Conservation (phyloP, 2,113 vertebrate genomes). For the Labeo catla region DNA sequence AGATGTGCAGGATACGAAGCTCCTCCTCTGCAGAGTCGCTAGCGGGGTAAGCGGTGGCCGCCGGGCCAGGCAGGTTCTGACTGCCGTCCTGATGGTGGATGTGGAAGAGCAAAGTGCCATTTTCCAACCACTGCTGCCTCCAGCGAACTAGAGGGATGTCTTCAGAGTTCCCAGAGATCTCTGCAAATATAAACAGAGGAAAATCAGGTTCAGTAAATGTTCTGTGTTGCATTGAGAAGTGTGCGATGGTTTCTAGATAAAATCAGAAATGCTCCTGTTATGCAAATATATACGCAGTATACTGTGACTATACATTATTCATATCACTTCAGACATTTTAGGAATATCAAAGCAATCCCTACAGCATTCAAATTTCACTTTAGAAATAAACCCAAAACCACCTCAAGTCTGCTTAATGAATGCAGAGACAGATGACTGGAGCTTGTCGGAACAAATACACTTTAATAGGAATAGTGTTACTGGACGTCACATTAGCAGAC, state of each 20-base stretch:
- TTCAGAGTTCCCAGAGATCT: constrained; percentile 96
- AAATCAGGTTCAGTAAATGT: neutral
- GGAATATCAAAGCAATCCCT: constrained; percentile 18
- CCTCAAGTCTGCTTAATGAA: neutral
- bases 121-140: constrained; percentile 98
- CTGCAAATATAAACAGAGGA: constrained; percentile 68
- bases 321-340: neutral
- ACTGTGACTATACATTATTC: constrained; percentile 23
- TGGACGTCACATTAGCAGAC: neutral
- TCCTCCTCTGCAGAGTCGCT: constrained; percentile 91
- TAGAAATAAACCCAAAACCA: neutral
- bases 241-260: neutral
- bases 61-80: constrained; percentile 83
- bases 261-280: neutral
- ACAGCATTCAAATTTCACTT: neutral
- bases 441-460: neutral
- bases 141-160: constrained; percentile 97
- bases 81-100: constrained; percentile 96
- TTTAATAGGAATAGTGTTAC: constrained; percentile 6
- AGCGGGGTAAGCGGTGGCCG: constrained; percentile 87
- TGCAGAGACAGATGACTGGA: neutral
- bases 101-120: constrained; percentile 95
- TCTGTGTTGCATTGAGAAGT: neutral
- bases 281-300: constrained; percentile 27
- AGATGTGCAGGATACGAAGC: constrained; percentile 96